phyloP scores from a whole-genome alignment of 2,797 vertebrate genomes.

The Poeciliopsis infans region DNA sequence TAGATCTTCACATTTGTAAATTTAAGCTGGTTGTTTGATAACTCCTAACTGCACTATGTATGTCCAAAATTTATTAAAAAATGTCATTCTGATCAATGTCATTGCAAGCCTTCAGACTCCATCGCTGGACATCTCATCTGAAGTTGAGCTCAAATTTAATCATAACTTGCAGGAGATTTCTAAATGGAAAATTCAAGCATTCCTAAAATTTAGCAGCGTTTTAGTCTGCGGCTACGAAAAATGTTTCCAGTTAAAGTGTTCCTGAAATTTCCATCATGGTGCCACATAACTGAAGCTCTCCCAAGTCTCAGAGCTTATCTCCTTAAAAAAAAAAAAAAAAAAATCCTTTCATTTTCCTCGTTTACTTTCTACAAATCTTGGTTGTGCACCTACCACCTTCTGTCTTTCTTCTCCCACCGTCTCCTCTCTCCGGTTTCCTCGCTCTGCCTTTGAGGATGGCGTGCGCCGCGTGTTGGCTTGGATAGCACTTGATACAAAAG shows the following conservation, averaged over 20 bases:
- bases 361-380: slow-evolving; percentile 34
- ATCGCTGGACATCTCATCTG: slow-evolving; percentile 39
- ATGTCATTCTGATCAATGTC: slow-evolving; percentile 37
- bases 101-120: slow-evolving; percentile 37
- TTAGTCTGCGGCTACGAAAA: slow-evolving; percentile 9
- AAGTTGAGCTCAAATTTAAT: slow-evolving; percentile 34
- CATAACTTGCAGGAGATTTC: slow-evolving; percentile 39
- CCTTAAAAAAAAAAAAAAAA: slow-evolving; percentile 15
- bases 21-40: slow-evolving; percentile 22
- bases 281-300: slow-evolving; percentile 10
- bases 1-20: background rate
- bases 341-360: slow-evolving; percentile 35
- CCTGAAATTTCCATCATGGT: slow-evolving; percentile 20
- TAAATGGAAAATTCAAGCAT: slow-evolving; percentile 34
- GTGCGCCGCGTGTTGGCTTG: slow-evolving; percentile 40
- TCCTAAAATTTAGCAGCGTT: slow-evolving; percentile 24
- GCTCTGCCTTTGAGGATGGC: slow-evolving; percentile 53
- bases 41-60: slow-evolving; percentile 11
- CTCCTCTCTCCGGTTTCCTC: slow-evolving; percentile 27
- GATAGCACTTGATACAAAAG: slow-evolving; percentile 69
- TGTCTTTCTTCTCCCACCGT: background rate
- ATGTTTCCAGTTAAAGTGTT: slow-evolving; percentile 27
- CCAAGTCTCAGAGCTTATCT: slow-evolving; percentile 38
- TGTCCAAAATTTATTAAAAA: slow-evolving; percentile 16
- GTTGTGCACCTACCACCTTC: background rate